Percentiles rank a stretch among this genome's conserved stretches.
Evolutionary conservation across 2,888 invertebrate species (phyloP).

Genomic region (Conchocele bisecta): DNA sequence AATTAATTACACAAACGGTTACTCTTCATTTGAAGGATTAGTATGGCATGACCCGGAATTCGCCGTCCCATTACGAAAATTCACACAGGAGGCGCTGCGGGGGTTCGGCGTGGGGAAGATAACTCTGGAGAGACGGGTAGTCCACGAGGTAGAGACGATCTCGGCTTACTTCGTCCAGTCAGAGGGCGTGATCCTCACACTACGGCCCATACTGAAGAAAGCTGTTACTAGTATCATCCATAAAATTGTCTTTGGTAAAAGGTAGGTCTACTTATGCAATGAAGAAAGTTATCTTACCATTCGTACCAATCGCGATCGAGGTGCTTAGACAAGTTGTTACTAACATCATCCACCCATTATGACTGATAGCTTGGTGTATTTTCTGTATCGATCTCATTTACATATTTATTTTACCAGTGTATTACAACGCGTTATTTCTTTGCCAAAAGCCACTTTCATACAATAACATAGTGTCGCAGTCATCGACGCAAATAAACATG

Average conservation of each 20-base stretch:
- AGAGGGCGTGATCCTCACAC: conserved; percentile 9
- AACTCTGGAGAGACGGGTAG: conserved; percentile 49
- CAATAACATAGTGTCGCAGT: too few relatives aligned
- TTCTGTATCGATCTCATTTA: too few relatives aligned
- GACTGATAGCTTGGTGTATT: too few relatives aligned
- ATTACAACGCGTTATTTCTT: too few relatives aligned
- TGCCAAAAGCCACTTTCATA: too few relatives aligned
- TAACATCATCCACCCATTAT: too few relatives aligned
- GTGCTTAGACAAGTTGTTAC: too few relatives aligned
- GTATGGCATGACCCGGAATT: conserved; percentile 39
- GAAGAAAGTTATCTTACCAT: too few relatives aligned
- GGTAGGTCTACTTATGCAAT: conserved; percentile 42
- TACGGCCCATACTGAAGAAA: conserved; percentile 21
- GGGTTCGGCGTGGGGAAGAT: conserved; percentile 62
- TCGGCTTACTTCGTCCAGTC: conserved; percentile 12
- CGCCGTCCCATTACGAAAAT: conserved; percentile 45
- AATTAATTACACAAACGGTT: not conserved
- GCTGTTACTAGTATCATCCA: conserved; percentile 60
- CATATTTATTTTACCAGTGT: too few relatives aligned
- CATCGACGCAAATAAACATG: too few relatives aligned
- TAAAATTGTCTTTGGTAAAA: conserved; percentile 58
- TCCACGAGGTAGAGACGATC: conserved; percentile 42
- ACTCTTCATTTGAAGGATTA: conserved; percentile 40
- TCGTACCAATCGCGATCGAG: too few relatives aligned
- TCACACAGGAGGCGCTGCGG: conserved; percentile 49